Conservation (phyloP, 2,888 invertebrate species). For the Taphrorychus bicolor region DNA sequence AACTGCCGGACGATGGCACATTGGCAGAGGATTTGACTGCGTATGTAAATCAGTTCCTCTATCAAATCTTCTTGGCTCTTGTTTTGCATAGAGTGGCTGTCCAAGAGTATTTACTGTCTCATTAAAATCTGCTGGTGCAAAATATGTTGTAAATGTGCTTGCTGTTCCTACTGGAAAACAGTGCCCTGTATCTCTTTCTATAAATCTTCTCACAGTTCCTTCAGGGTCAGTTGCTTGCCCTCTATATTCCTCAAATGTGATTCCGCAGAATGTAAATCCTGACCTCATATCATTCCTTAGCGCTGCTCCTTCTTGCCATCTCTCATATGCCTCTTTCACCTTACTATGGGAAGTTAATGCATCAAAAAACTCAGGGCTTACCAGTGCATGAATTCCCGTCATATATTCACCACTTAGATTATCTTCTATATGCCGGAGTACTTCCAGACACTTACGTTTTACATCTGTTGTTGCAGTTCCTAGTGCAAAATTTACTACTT, state of each 20-base stretch:
- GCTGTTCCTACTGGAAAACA: conserved; percentile 20
- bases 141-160: conserved; percentile 20
- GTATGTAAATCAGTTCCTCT: conserved; percentile 11
- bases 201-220: conserved; percentile 17
- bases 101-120: conserved; percentile 14
- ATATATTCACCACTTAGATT: conserved; percentile 14
- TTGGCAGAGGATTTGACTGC: conserved; percentile 9
- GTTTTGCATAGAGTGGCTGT: conserved; percentile 14
- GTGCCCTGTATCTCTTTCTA: conserved; percentile 13
- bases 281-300: conserved; percentile 14
- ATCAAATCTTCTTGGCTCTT: conserved; percentile 11
- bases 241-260: conserved; percentile 18
- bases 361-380: conserved; percentile 17
- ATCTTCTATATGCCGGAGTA: conserved; percentile 14
- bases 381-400: conserved; percentile 7
- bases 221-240: conserved; percentile 18
- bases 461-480: conserved; percentile 26
- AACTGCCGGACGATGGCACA: conserved; percentile 1
- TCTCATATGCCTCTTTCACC: conserved; percentile 6
- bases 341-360: conserved; percentile 8
- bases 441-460: conserved; percentile 20
- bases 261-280: conserved; percentile 17
- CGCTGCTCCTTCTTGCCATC: conserved; percentile 17
- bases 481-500: conserved; percentile 23
- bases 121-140: conserved; percentile 21